These are phyloP conservation scores for Empis stercorea DNA, from an alignment of 2,888 invertebrate species.

Conservation along the genomic window DNA sequence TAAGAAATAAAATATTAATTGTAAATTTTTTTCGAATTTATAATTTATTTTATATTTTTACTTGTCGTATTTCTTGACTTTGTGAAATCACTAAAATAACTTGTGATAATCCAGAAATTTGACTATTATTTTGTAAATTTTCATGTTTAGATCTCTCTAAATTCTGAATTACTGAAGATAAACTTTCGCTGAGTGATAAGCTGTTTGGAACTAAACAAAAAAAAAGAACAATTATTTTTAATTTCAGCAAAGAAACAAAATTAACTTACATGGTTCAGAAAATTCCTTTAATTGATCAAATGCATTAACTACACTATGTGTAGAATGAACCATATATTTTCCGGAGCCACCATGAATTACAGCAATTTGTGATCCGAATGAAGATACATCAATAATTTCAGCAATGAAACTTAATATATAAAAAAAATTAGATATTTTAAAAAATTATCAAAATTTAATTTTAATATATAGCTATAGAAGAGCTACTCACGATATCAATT, in stretches of 20 bases:
- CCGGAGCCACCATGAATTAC: conserved; percentile 51
- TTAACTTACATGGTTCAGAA: conserved; percentile 37
- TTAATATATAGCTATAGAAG: conserved; percentile 3
- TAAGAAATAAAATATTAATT: neutral
- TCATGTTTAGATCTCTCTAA: conserved; percentile 37
- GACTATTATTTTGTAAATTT: conserved; percentile 19
- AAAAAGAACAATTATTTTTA: neutral
- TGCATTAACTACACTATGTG: conserved; percentile 41
- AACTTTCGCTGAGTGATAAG: conserved; percentile 24
- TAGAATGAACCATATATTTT: conserved; percentile 45
- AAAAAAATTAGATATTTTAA: neutral
- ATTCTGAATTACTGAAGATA: conserved; percentile 38
- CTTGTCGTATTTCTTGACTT: conserved; percentile 35
- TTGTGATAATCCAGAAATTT: conserved; percentile 27
- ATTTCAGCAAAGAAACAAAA: neutral
- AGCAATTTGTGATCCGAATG: conserved; percentile 45
- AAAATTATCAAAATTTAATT: neutral
- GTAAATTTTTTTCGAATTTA: neutral
- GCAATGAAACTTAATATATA: conserved; percentile 47
- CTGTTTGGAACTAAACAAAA: conserved; percentile 14
- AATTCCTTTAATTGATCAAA: conserved; percentile 34
- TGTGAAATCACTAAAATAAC: conserved; percentile 43
- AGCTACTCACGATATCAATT: conserved; percentile 42
- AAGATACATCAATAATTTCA: conserved; percentile 44
- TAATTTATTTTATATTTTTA: conserved; percentile 8